A percentile compares a stretch with the other conserved stretches of the same genome.
Conservation (phyloP, 92 coral and sea anemone species). For the Epizoanthus ramosus region DNA sequence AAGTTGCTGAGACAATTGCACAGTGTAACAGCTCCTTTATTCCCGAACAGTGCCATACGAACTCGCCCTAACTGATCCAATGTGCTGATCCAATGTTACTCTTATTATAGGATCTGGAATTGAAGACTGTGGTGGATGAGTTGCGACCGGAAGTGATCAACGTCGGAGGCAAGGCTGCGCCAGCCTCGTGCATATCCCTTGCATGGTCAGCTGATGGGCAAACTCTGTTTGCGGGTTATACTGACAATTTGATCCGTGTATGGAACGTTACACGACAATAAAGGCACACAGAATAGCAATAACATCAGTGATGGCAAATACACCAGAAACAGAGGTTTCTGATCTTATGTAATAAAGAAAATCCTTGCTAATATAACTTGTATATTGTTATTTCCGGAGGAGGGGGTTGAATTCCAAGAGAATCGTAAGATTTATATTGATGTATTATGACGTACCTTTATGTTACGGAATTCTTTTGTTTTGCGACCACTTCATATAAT, state of each 20-base stretch:
- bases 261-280: conserved; percentile 94
- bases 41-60: no score
- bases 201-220: conserved; percentile 99
- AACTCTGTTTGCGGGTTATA: conserved; percentile 97
- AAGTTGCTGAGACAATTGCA: no score
- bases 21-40: no score
- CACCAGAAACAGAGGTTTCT: conserved; percentile 1
- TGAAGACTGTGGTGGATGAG: conserved; percentile 93
- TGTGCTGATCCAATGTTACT: not conserved
- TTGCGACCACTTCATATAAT: no score
- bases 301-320: not conserved
- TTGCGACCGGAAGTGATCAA: conserved; percentile 90
- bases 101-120: conserved; percentile 82
- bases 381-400: not conserved
- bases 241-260: conserved; percentile 94
- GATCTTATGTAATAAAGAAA: conserved; percentile 38
- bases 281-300: conserved; percentile 14
- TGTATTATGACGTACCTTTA: no score
- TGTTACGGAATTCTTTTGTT: no score
- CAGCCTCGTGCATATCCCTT: conserved; percentile 88
- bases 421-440: no score
- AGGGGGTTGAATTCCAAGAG: not conserved
- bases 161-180: conserved; percentile 88
- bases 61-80: not conserved
- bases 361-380: not conserved